Conservation (phyloP, 2,113 vertebrate species). For the Cryptomyrus ogoouensis region DNA sequence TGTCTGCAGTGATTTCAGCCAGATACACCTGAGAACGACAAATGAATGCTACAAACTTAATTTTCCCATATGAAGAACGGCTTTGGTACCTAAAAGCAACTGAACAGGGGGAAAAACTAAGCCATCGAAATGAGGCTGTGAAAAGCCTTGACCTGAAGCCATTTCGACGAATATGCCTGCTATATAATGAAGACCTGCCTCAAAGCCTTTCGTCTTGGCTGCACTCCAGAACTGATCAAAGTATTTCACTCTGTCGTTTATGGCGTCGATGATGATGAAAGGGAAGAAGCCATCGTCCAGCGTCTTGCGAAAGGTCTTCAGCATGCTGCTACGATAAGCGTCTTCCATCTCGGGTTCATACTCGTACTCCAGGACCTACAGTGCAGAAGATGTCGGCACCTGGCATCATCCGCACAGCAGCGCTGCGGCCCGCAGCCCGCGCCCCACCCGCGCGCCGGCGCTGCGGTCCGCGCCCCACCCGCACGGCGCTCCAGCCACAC, state of each 20-base stretch:
- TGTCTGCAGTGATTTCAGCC: constrained; percentile 91
- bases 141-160: background rate
- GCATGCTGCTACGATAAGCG: constrained; percentile 90
- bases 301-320: constrained; percentile 97
- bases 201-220: constrained; percentile 97
- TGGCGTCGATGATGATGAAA: constrained; percentile 94
- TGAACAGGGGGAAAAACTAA: background rate
- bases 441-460: fast-evolving
- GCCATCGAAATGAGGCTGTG: background rate
- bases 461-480: too few species aligned
- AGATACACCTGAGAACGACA: constrained; percentile 78
- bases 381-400: background rate
- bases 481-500: background rate
- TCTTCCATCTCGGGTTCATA: constrained; percentile 98
- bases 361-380: constrained; percentile 89
- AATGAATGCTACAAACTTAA: background rate
- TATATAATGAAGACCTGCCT: constrained; percentile 60
- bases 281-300: constrained; percentile 97
- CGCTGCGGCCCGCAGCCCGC: too few species aligned
- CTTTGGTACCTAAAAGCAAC: background rate
- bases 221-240: constrained; percentile 99
- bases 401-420: background rate
- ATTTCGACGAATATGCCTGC: background rate
- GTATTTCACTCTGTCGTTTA: constrained; percentile 89
- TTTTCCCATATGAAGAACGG: background rate